Evolutionary conservation across 2,888 invertebrate species (phyloP).

Genomic region (Tridacna gigas): DNA sequence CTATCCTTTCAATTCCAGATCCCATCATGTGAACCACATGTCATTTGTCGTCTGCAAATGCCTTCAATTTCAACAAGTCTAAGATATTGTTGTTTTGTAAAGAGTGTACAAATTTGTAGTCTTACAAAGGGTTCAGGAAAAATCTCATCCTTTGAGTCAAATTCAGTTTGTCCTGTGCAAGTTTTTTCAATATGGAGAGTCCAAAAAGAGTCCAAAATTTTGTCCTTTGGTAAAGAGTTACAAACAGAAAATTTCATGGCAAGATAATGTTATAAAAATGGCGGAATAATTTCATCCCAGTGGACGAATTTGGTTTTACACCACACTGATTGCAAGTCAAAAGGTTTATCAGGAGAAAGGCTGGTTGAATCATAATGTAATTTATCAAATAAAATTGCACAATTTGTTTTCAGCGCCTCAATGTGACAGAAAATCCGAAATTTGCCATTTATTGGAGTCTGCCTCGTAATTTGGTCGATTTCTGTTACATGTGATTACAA

Average conservation of each 20-base stretch:
- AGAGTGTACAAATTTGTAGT: no score
- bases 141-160: no score
- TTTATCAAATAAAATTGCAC: slow-evolving; percentile 30
- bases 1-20: no score
- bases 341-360: background rate
- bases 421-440: slow-evolving; percentile 10
- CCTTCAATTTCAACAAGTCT: no score
- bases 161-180: no score
- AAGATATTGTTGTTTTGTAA: no score
- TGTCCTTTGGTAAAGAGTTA: no score
- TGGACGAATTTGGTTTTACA: slow-evolving; percentile 18
- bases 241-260: background rate
- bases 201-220: no score
- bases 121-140: no score
- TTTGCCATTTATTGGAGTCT: slow-evolving; percentile 17
- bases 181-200: no score
- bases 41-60: no score
- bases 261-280: background rate
- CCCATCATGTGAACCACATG: no score
- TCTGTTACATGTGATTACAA: slow-evolving; percentile 14
- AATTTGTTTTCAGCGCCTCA: slow-evolving; percentile 19
- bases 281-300: background rate
- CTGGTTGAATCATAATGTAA: slow-evolving; percentile 22
- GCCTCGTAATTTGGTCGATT: slow-evolving; percentile 23
- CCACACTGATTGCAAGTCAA: slow-evolving; percentile 14